These are phyloP conservation scores for Pseudococcus viburni DNA, from an alignment of 2,888 invertebrate genomes.

Conservation along the genomic window DNA sequence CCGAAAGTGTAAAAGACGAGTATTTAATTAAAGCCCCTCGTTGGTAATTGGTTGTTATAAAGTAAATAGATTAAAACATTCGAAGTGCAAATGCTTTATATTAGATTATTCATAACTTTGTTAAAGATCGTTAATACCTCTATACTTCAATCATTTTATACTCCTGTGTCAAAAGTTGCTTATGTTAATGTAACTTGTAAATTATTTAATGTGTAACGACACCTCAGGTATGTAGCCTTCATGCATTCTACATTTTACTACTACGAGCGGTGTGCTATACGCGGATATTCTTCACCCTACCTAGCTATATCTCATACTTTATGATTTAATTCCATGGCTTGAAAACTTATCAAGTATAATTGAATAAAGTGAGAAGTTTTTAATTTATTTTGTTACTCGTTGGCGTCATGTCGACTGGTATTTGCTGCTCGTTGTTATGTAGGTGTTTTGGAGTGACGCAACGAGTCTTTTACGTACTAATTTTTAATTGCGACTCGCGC, in stretches of 20 bases:
- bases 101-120: conserved; percentile 37
- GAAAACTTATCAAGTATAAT: background rate
- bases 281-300: background rate
- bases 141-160: conserved; percentile 17
- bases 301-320: background rate
- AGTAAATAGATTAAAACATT: background rate
- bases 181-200: conserved; percentile 5
- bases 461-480: background rate
- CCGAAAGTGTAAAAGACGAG: background rate
- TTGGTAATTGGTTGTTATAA: background rate
- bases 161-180: conserved; percentile 15
- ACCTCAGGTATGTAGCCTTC: background rate
- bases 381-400: background rate
- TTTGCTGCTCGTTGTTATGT: background rate
- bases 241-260: background rate
- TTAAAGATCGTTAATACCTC: conserved; percentile 31
- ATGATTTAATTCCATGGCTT: background rate
- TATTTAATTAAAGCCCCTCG: background rate
- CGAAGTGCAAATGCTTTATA: background rate
- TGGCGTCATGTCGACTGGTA: conserved; percentile 4
- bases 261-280: background rate
- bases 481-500: background rate
- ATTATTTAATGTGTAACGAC: background rate
- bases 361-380: conserved; percentile 1
- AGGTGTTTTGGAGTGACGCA: background rate